Base-by-base conservation (phyloP, 2,113 vertebrate genomes). In the Hymenochirus boettgeri region DNA sequence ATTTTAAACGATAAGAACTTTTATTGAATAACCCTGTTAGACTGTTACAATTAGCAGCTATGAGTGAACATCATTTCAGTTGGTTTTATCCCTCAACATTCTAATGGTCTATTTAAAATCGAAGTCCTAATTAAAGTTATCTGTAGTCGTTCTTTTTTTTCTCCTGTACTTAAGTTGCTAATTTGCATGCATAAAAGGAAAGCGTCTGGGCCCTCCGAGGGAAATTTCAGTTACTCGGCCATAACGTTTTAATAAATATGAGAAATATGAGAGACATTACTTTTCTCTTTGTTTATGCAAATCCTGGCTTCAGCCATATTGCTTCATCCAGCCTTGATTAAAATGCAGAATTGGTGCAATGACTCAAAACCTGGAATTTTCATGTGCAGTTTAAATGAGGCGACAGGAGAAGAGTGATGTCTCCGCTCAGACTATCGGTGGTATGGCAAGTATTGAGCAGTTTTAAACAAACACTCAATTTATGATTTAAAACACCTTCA, bases 231-330 rank as follows among this genome's bases (percentile, higher is more conserved):
- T 64, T 64, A 64, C 62, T 64, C 62, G 62, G 54, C 62, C 62
- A 64, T 56, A 56, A 39, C 62, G 26, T 52, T 64, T 64, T 64
- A 64, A 56, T 64, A 64, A 64, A 64, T 64, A 64, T 64, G 52
- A 64, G 62, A 64, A 64, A 64, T 64, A 64, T 64, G 62, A 64
- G 51, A 56, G 51, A 31, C 52, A 64, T 64, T 64, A 64, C 54
- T 64, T 62, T 64, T 56, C 54, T 47, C 52, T 64, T 56, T 64
- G 62, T 64, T 46, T 64, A 64, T 64, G 62, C 62, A 64, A 64
- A 64, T 64, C 42, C 27, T 17, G 17, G 25, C 52, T 64, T 10
- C 52, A 47, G 51, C 51, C 62, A 64, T 64, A 63, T 63, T 63
- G 61, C 61, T 26, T 18, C 50, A 42, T 45, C 37, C 61, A 42